A percentile compares a stretch with the other conserved stretches of the same genome.
Evolutionary conservation across 2,797 vertebrate species (phyloP).

Genomic region (Thunnus albacares): DNA sequence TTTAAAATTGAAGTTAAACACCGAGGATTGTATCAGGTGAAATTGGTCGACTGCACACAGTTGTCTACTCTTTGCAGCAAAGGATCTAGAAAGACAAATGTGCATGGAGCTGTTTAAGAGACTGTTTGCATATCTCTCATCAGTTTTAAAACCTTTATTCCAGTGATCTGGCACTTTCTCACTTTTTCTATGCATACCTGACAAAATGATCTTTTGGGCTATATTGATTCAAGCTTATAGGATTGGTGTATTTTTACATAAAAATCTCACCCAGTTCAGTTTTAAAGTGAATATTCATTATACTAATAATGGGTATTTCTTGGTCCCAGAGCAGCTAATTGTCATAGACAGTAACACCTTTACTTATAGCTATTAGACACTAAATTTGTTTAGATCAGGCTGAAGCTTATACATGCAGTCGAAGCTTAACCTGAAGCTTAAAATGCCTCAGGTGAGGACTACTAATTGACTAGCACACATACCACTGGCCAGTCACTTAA

Average conservation of each 20-base stretch:
- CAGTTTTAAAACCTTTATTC: too few relatives aligned
- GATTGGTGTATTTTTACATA: too few relatives aligned
- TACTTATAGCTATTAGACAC: background rate
- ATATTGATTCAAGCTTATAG: background rate
- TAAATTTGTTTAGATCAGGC: background rate
- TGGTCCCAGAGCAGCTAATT: background rate
- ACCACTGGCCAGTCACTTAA: conserved; percentile 12
- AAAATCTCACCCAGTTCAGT: background rate
- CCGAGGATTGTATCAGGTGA: background rate
- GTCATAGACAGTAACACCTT: background rate
- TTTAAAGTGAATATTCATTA: background rate
- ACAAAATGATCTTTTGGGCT: too few relatives aligned
- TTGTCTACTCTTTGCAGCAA: too few relatives aligned
- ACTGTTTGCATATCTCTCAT: too few relatives aligned
- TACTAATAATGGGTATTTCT: background rate
- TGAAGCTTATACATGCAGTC: conserved; percentile 9
- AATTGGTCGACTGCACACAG: background rate
- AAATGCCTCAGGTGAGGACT: background rate
- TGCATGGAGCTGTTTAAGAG: too few relatives aligned
- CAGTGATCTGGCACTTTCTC: too few relatives aligned
- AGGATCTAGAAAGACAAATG: too few relatives aligned
- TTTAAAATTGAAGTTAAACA: background rate
- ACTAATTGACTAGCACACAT: conserved; percentile 9
- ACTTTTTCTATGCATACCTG: background rate
- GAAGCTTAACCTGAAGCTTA: conserved; percentile 3